Percentiles rank a stretch among this genome's conserved stretches.
These are phyloP conservation scores for Anguilla megastoma DNA, from an alignment of 2,797 vertebrate species.

Conservation along the genomic window DNA sequence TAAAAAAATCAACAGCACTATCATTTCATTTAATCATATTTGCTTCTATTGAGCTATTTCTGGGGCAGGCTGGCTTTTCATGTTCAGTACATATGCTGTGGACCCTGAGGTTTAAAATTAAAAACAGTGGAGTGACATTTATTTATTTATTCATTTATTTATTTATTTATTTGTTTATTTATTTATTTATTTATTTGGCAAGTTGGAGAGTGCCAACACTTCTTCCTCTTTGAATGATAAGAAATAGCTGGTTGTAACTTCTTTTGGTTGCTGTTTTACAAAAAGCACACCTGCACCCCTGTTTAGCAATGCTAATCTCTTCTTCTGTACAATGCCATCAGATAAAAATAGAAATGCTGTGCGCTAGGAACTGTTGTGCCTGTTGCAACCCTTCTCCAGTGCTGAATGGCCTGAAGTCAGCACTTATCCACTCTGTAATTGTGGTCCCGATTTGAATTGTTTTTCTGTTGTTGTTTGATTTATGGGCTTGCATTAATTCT, in stretches of 20 bases:
- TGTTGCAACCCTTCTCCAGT: neutral
- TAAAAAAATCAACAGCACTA: neutral
- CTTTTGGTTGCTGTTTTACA: neutral
- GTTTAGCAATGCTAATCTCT: neutral
- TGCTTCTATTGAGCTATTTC: neutral
- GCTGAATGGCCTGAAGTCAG: neutral
- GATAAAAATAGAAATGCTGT: neutral
- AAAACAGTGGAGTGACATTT: neutral
- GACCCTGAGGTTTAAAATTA: neutral
- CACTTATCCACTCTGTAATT: neutral
- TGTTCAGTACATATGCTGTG: neutral
- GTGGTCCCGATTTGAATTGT: neutral
- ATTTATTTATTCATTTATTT: neutral
- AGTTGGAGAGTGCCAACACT: neutral
- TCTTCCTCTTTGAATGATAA: neutral
- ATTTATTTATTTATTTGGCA: neutral
- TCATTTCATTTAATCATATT: constrained; percentile 3
- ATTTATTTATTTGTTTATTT: neutral
- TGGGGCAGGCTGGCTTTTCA: neutral
- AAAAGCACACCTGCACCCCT: neutral
- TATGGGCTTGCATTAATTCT: neutral
- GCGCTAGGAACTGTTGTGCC: neutral
- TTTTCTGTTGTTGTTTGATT: neutral
- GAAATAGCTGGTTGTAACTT: neutral
- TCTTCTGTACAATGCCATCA: neutral